These are phyloP conservation scores for Zeuzera pyrina DNA, from an alignment of 2,888 invertebrate genomes.

Conservation along the genomic window DNA sequence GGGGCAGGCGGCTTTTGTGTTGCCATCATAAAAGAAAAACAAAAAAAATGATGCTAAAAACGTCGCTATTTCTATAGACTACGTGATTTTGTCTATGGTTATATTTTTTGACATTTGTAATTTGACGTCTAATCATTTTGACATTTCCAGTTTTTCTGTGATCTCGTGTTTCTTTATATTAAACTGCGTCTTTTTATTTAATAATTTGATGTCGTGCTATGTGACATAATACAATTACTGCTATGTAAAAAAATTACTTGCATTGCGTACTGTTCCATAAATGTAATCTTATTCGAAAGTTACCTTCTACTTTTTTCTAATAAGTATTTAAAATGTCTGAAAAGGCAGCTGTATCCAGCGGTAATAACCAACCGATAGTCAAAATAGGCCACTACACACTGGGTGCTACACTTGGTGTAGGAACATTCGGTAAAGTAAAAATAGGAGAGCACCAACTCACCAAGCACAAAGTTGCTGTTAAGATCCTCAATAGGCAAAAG, in stretches of 20 bases:
- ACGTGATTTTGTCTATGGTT: too few relatives aligned
- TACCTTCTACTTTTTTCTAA: too few relatives aligned
- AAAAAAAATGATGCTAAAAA: neutral
- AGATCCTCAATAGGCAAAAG: conserved; percentile 98
- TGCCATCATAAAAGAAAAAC: conserved; percentile 3
- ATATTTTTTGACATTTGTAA: too few relatives aligned
- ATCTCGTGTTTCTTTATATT: too few relatives aligned
- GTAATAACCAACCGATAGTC: conserved; percentile 80
- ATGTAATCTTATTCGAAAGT: too few relatives aligned
- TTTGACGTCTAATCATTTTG: too few relatives aligned
- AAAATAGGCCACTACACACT: conserved; percentile 99
- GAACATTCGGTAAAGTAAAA: conserved; percentile 99
- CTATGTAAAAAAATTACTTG: neutral
- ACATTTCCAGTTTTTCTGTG: too few relatives aligned
- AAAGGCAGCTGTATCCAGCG: conserved; percentile 48
- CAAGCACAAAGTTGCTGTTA: conserved; percentile 98
- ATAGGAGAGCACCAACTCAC: conserved; percentile 98
- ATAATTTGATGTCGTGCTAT: too few relatives aligned
- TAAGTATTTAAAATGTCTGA: conserved; percentile 60
- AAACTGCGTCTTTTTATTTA: too few relatives aligned
- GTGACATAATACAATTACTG: neutral
- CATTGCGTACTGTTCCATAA: too few relatives aligned
- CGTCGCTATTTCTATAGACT: neutral
- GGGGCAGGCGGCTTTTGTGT: conserved; percentile 23
- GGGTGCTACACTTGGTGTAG: conserved; percentile 91